These are phyloP conservation scores for Chondrosia reniformis DNA, from an alignment of 37 sponge, comb jelly and placozoan genomes.

Conservation along the genomic window DNA sequence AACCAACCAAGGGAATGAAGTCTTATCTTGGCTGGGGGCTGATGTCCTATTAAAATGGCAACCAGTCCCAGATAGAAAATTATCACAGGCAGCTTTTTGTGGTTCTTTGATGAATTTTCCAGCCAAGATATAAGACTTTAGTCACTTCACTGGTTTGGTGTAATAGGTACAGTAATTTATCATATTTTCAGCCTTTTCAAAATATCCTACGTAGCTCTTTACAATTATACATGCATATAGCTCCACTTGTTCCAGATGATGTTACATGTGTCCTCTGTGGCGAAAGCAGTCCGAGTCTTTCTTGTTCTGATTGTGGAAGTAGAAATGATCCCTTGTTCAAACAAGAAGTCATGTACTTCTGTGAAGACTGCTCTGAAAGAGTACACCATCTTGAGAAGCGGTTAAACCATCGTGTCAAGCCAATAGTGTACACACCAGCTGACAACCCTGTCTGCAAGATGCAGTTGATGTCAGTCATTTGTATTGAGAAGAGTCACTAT, in stretches of 20 bases:
- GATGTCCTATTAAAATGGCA: too few relatives aligned
- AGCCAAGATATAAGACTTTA: too few relatives aligned
- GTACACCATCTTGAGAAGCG: not conserved
- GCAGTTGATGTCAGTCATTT: constrained; percentile 46
- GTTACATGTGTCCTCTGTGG: not conserved
- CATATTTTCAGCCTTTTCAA: too few relatives aligned
- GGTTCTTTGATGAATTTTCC: too few relatives aligned
- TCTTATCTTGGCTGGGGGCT: too few relatives aligned
- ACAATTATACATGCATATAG: not conserved
- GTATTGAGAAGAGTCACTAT: constrained; percentile 75
- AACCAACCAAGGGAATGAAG: too few relatives aligned
- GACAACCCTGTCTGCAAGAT: not conserved
- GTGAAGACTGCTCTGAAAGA: not conserved
- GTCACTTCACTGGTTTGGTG: too few relatives aligned
- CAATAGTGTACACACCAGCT: not conserved
- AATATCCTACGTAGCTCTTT: too few relatives aligned
- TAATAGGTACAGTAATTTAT: too few relatives aligned
- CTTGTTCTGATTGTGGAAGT: constrained; percentile 3
- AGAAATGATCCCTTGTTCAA: too few relatives aligned
- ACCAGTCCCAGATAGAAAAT: too few relatives aligned
- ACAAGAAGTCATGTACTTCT: not conserved
- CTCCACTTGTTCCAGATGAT: not conserved
- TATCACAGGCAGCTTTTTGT: too few relatives aligned
- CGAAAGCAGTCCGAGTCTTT: not conserved
- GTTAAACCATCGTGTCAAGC: not conserved